These are phyloP conservation scores for Gobio gobio DNA, from an alignment of 2,113 vertebrate species.

Conservation along the genomic window DNA sequence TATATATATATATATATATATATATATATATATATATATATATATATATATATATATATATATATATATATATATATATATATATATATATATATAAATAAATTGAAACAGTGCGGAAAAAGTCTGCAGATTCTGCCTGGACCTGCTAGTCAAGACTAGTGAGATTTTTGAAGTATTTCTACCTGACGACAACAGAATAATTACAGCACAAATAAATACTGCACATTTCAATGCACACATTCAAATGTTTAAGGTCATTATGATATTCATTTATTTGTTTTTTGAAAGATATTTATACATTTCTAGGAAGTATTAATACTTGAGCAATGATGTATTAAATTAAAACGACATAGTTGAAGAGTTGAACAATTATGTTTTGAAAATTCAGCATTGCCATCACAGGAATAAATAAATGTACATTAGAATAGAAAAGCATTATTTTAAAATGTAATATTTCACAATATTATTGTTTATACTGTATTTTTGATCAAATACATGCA, in stretches of 20 bases:
- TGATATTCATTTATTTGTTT: too few relatives aligned
- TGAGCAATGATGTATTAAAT: too few relatives aligned
- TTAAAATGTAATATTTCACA: not conserved
- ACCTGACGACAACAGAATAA: not conserved
- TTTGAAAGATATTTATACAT: too few relatives aligned
- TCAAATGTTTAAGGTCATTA: too few relatives aligned
- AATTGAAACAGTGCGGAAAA: not conserved
- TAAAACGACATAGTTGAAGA: too few relatives aligned
- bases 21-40: too few relatives aligned
- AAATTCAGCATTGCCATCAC: not conserved
- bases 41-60: too few relatives aligned
- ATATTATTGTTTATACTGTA: not conserved
- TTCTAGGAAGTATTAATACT: too few relatives aligned
- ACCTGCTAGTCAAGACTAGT: not conserved
- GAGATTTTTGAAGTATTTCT: not conserved
- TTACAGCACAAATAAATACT: not conserved
- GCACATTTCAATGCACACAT: too few relatives aligned
- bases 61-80: too few relatives aligned
- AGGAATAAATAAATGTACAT: not conserved
- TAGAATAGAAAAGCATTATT: not conserved
- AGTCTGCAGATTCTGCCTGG: not conserved
- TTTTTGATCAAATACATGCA: not conserved
- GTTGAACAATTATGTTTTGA: not conserved
- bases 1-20: too few relatives aligned
- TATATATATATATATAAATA: not conserved